phyloP scores from a whole-genome alignment of 1,140 invertebrate genomes.

The Sycophaga agraensis region DNA sequence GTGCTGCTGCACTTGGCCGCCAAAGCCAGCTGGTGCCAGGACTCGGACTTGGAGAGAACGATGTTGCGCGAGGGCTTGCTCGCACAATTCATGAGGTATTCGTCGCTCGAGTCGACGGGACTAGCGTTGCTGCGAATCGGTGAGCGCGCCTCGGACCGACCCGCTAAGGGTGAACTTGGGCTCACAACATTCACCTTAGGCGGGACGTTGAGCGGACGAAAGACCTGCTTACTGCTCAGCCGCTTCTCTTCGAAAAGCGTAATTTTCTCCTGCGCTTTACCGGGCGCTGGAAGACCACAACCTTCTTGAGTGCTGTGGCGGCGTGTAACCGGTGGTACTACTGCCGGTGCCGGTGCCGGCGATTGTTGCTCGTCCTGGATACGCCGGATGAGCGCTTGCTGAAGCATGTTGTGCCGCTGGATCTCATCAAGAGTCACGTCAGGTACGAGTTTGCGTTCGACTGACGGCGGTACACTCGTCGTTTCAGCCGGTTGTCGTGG shows the following conservation, averaged over 20 bases:
- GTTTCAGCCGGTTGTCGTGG: not conserved
- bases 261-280: conserved; percentile 43
- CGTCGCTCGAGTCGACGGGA: conserved; percentile 49
- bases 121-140: conserved; percentile 33
- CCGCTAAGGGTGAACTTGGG: conserved; percentile 34
- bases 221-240: conserved; percentile 30
- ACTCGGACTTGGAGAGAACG: conserved; percentile 74
- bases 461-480: not conserved
- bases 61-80: conserved; percentile 46
- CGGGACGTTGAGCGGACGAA: conserved; percentile 37
- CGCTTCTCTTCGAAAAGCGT: conserved; percentile 43
- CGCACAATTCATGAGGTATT: conserved; percentile 50
- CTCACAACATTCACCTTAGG: conserved; percentile 35
- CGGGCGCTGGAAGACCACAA: conserved; percentile 19
- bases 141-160: conserved; percentile 39
- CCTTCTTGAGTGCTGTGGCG: too few species aligned
- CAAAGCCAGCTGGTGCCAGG: conserved; percentile 69
- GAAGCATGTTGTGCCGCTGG: conserved; percentile 50
- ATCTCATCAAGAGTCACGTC: conserved; percentile 39
- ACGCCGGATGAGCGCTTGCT: conserved; percentile 44
- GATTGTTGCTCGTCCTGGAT: conserved; percentile 38
- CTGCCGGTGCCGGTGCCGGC: conserved; percentile 25
- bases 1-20: too few species aligned
- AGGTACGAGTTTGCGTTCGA: not conserved
- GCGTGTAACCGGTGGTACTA: too few species aligned